Evolutionary conservation across 1,140 invertebrate species (phyloP), one percentile per base, ranked within the genome.

Genomic region (Leucophenga varia): DNA sequence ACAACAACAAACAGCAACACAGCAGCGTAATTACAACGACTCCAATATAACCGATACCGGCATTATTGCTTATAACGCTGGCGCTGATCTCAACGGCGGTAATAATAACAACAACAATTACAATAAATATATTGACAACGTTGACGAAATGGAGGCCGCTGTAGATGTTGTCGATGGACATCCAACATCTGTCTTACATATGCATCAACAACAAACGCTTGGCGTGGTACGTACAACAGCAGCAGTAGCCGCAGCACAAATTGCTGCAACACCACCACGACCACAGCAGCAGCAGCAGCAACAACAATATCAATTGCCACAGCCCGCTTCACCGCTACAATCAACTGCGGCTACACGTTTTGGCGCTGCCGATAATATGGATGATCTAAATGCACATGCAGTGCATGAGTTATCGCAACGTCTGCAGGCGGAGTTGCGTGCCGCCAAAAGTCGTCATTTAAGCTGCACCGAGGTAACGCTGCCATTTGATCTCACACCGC

Each of bases 381-480:
- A 72, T 48, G 69, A 73, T 46, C 54, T 71, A 7, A 43, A 58
- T 37, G 59, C 64, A 31, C 54, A 69, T 31, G 70, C 77, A 10
- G 70, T 79, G 45, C 61, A 65, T 52, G 80, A 83, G 8, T 71
- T 91, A 55, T 83, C 87, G 17, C 80, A 84, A 54, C 78, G 85
- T 41, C 77, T 93, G 34, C 89, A 91, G 76, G 79, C 82, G 37
- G 86, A 89, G 64, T 75, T 93, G 43, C 75, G 88, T 28, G 84
- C 84, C 25, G 89, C 89, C 2, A 91, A 91, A 65, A 82, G 84
- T 49, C 86, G 83, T 43, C 86, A 88, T 63, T 76, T 91, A 49
- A 81, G 84, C 39, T 88, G 88, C 58, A 88, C 87, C 10, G 89
- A 91, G 74, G 88, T 92, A 7, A 78, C 91, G 36, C 76, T 93